Percentiles rank a stretch among this genome's conserved stretches.
Evolutionary conservation across 2,113 vertebrate species (phyloP).

Genomic region (Verasper variegatus): DNA sequence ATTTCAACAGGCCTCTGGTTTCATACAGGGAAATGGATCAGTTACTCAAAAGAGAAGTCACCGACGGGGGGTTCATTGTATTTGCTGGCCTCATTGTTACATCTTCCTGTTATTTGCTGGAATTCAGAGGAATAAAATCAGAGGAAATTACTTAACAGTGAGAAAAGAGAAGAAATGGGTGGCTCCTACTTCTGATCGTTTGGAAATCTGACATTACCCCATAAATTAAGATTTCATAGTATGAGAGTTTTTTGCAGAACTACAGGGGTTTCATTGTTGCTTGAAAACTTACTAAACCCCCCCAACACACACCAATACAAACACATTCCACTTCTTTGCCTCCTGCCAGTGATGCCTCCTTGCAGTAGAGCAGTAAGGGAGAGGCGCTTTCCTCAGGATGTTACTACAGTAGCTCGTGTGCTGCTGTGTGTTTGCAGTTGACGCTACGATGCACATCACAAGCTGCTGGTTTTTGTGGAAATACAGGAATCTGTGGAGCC

Average conservation of each 20-base stretch:
- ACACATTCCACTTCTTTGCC: background rate
- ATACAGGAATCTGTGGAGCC: slow-evolving; percentile 6
- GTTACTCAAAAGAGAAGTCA: slow-evolving; percentile 13
- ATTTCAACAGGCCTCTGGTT: slow-evolving; percentile 29
- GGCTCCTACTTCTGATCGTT: background rate
- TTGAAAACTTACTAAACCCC: background rate
- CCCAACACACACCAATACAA: background rate
- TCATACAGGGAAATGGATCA: slow-evolving; percentile 40
- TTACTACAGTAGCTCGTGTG: slow-evolving; percentile 29
- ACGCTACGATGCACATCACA: slow-evolving; percentile 17
- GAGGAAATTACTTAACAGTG: background rate
- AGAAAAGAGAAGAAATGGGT: background rate
- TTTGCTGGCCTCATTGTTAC: background rate
- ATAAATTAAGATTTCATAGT: background rate
- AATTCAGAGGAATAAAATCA: slow-evolving; percentile 34
- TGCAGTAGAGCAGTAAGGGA: slow-evolving; percentile 44
- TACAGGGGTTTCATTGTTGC: background rate
- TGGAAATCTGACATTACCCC: background rate
- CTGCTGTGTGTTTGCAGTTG: slow-evolving; percentile 36
- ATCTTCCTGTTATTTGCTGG: slow-evolving; percentile 42
- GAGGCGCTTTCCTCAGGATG: slow-evolving; percentile 72
- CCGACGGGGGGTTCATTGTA: slow-evolving; percentile 14
- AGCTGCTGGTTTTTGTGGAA: slow-evolving; percentile 23
- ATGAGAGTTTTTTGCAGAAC: background rate
- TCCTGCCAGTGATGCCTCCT: slow-evolving; percentile 39